Conservation (phyloP, 2,113 vertebrate genomes). For the Centropus unirufus region DNA sequence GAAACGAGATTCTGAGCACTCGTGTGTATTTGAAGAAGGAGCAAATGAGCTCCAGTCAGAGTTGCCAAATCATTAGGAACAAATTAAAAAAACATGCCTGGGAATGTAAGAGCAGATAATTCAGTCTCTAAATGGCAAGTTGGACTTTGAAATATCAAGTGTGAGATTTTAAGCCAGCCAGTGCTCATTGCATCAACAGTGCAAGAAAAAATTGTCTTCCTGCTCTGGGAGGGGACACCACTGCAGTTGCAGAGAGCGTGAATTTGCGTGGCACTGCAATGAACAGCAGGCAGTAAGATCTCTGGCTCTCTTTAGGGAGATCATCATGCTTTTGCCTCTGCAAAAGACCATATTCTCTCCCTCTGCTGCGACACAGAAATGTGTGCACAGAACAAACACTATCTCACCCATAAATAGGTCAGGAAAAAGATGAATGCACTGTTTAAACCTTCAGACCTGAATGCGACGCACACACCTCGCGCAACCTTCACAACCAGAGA, state of each 20-base stretch:
- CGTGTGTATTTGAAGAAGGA: background rate
- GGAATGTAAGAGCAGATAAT: background rate
- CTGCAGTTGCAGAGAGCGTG: background rate
- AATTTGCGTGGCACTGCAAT: background rate
- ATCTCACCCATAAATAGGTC: background rate
- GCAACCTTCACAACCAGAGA: background rate
- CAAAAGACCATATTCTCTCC: background rate
- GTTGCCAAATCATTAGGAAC: slow-evolving; percentile 9
- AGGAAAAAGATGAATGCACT: background rate
- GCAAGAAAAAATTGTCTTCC: background rate
- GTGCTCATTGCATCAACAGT: background rate
- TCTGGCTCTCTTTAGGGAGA: background rate
- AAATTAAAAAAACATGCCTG: background rate
- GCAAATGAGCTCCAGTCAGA: background rate
- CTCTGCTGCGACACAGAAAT: background rate
- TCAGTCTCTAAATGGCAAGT: background rate
- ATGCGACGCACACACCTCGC: background rate
- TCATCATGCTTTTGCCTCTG: background rate
- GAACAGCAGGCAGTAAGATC: background rate
- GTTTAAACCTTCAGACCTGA: background rate
- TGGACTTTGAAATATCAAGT: background rate
- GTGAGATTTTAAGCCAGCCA: background rate
- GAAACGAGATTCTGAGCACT: slow-evolving; percentile 12
- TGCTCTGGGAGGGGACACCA: background rate
- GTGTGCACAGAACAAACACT: background rate